phyloP scores from a whole-genome alignment of 2,888 invertebrate species.

The Magallana nippona region DNA sequence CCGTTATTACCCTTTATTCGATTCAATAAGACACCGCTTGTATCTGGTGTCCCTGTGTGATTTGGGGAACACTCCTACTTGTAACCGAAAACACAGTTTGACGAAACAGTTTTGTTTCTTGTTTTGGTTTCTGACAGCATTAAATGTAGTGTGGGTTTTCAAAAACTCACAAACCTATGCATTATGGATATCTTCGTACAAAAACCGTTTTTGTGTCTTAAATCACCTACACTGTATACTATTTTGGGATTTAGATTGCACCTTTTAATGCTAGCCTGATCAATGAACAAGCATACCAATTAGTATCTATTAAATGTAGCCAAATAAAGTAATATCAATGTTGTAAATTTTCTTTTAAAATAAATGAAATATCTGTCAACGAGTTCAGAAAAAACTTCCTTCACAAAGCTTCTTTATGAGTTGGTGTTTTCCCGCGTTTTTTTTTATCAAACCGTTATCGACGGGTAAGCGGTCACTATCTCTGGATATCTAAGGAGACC shows the following conservation, averaged over 20 bases:
- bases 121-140: neutral
- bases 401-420: neutral
- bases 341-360: neutral
- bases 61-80: neutral
- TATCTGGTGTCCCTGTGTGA: neutral
- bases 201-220: neutral
- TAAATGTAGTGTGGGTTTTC: neutral
- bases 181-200: neutral
- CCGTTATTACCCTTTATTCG: conserved; percentile 3
- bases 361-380: neutral
- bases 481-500: neutral
- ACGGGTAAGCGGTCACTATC: neutral
- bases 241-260: too few relatives aligned
- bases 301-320: neutral
- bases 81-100: neutral
- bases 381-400: neutral
- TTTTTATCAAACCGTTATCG: neutral
- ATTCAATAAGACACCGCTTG: neutral
- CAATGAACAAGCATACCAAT: neutral
- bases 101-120: neutral
- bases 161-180: neutral
- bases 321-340: neutral
- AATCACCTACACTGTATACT: neutral
- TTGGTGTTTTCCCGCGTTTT: conserved; percentile 17
- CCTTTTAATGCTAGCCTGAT: neutral